Evolutionary conservation across 2,113 vertebrate species (phyloP).

Genomic region (Lanius ludovicianus): DNA sequence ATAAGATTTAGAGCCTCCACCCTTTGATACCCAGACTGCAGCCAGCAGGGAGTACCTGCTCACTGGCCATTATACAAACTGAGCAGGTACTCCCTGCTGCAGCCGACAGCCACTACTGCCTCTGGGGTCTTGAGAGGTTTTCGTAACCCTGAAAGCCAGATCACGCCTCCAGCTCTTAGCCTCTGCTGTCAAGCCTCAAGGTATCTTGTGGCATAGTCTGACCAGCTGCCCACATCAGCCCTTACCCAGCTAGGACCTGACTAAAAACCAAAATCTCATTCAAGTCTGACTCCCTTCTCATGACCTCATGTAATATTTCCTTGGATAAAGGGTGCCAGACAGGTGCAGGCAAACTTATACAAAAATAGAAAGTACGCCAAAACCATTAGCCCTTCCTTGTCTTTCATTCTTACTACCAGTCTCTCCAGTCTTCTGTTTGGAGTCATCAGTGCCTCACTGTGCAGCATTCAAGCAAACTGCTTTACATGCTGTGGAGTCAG

Average conservation of each 20-base stretch:
- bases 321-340: neutral
- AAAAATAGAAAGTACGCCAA: neutral
- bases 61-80: neutral
- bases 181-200: too few relatives aligned
- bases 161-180: neutral
- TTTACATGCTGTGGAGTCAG: neutral
- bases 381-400: neutral
- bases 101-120: accelerated
- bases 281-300: neutral
- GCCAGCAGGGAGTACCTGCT: neutral
- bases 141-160: neutral
- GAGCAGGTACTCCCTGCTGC: neutral
- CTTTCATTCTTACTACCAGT: neutral
- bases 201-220: neutral
- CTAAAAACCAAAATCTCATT: neutral
- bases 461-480: neutral
- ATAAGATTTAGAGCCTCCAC: neutral
- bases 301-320: neutral
- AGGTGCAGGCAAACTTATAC: neutral
- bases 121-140: neutral
- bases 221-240: neutral
- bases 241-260: neutral
- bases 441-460: neutral
- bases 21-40: neutral
- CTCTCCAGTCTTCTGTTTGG: neutral